Percentiles rank a stretch among this genome's conserved stretches.
Conservation (phyloP, 2,113 vertebrate species). For the Antechinus flavipes region DNA sequence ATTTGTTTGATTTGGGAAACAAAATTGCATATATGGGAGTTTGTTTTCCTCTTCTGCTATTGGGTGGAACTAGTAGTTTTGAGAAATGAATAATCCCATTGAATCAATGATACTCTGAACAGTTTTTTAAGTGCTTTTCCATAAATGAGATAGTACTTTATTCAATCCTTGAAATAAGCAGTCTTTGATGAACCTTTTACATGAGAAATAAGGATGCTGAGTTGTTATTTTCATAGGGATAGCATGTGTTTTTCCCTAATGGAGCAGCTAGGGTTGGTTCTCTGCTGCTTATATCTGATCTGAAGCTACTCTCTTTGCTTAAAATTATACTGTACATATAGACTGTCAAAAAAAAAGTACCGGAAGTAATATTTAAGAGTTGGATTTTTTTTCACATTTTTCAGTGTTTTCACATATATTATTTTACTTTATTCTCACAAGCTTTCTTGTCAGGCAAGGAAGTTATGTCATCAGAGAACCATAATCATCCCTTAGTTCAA, state of each 20-base stretch:
- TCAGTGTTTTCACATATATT: background rate
- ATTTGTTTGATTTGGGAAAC: constrained; percentile 46
- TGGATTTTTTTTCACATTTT: constrained; percentile 5
- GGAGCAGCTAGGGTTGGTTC: background rate
- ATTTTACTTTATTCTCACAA: background rate
- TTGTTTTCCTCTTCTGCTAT: constrained; percentile 33
- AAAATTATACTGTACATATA: background rate
- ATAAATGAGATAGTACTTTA: constrained; percentile 47
- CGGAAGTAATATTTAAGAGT: background rate
- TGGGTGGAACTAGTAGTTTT: constrained; percentile 16
- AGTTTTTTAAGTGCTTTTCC: constrained; percentile 16
- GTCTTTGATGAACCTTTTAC: constrained; percentile 27
- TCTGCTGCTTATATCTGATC: background rate
- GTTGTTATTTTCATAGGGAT: background rate
- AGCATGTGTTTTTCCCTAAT: constrained; percentile 1
- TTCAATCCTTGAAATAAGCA: constrained; percentile 46
- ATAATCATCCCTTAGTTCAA: background rate
- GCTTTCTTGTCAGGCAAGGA: background rate
- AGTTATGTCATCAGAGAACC: background rate
- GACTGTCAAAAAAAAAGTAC: background rate
- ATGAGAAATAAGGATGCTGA: background rate
- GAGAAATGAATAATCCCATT: constrained; percentile 14
- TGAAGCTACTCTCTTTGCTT: background rate
- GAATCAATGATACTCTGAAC: background rate
- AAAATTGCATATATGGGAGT: background rate